Conservation (phyloP, 2,888 invertebrate species). For the Acleris laterana region DNA sequence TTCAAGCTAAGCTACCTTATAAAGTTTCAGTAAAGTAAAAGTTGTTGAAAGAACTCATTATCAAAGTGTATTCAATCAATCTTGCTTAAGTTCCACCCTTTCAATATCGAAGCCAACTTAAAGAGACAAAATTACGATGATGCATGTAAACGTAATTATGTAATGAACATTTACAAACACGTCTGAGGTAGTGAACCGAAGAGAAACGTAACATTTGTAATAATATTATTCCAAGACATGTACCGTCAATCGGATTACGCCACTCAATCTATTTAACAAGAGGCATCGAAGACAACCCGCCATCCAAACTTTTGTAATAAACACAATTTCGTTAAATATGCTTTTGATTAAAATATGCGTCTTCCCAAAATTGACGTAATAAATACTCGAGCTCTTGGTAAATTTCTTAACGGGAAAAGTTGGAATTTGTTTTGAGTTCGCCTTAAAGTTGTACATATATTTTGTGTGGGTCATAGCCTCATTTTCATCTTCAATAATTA, state of each 20-base stretch:
- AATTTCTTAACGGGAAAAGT: constrained; percentile 33
- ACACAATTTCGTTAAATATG: constrained; percentile 27
- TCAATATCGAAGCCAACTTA: no score
- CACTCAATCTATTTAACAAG: neutral
- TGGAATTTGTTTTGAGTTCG: constrained; percentile 32
- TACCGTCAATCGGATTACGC: neutral
- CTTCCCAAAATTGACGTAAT: constrained; percentile 32
- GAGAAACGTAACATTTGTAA: neutral
- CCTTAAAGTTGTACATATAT: constrained; percentile 21
- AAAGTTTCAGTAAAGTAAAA: no score
- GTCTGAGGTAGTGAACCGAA: neutral
- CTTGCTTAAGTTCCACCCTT: no score
- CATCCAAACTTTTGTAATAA: constrained; percentile 29
- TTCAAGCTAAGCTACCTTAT: no score
- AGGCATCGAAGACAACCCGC: constrained; percentile 4
- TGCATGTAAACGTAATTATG: no score
- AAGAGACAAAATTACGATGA: no score
- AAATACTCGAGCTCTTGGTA: constrained; percentile 27
- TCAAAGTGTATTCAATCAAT: no score
- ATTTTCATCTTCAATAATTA: constrained; percentile 1
- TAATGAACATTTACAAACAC: no score
- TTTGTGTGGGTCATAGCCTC: constrained; percentile 10
- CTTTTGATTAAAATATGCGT: constrained; percentile 36
- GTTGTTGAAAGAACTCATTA: no score
- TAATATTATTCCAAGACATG: neutral